Percentiles rank a stretch among this genome's conserved stretches.
Conservation (phyloP, 2,888 invertebrate species). For the Emesis furor region DNA sequence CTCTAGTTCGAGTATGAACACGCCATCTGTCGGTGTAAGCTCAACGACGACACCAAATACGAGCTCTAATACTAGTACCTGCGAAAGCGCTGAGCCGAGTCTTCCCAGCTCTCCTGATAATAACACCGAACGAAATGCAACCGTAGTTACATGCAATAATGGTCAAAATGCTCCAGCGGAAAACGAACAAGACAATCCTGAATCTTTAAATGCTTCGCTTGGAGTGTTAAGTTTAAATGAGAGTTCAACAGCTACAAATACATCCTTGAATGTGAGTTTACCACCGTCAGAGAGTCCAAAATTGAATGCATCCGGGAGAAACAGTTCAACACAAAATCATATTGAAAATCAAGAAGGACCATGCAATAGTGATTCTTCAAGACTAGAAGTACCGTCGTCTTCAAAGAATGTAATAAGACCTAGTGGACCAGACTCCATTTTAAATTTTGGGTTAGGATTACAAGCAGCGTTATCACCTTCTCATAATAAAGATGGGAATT, state of each 20-base stretch:
- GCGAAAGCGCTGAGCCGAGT: constrained; percentile 94
- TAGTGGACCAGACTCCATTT: constrained; percentile 84
- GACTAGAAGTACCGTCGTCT: constrained; percentile 84
- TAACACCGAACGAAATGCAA: constrained; percentile 82
- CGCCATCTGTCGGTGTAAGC: constrained; percentile 91
- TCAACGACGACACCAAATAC: constrained; percentile 94
- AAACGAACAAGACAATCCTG: constrained; percentile 76
- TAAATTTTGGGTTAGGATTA: constrained; percentile 85
- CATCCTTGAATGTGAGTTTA: constrained; percentile 86
- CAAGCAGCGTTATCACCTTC: constrained; percentile 87
- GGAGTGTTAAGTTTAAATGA: constrained; percentile 87
- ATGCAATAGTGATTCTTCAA: constrained; percentile 79
- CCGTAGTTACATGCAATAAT: constrained; percentile 76
- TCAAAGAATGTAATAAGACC: constrained; percentile 81
- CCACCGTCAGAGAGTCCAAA: constrained; percentile 88
- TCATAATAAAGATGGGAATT: constrained; percentile 83
- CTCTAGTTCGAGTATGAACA: constrained; percentile 94
- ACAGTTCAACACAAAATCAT: constrained; percentile 77
- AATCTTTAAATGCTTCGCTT: constrained; percentile 83
- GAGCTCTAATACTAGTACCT: constrained; percentile 94
- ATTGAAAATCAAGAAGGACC: constrained; percentile 79
- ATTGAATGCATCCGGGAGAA: constrained; percentile 78
- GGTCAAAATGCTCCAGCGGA: constrained; percentile 79
- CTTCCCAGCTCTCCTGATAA: constrained; percentile 94
- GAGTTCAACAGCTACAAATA: constrained; percentile 89